These are phyloP conservation scores for Stercorarius parasiticus DNA, from an alignment of 2,113 vertebrate species.

Conservation along the genomic window DNA sequence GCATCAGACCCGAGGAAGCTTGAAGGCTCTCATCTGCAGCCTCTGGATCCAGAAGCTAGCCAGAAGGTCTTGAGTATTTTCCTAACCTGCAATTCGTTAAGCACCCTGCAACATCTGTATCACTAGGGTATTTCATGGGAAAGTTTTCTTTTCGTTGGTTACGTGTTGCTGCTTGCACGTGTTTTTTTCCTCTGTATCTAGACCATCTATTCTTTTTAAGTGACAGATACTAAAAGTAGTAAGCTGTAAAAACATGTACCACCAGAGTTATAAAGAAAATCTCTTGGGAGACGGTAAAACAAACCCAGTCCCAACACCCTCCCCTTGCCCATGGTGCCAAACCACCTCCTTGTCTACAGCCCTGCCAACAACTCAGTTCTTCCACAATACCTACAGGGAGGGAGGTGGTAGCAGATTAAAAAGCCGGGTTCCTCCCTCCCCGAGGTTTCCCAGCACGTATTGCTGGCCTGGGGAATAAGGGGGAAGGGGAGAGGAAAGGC, in stretches of 20 bases:
- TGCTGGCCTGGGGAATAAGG: not conserved
- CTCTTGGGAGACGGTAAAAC: constrained; percentile 61
- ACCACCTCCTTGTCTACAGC: constrained; percentile 25
- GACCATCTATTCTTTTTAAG: constrained; percentile 66
- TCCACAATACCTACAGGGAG: constrained; percentile 51
- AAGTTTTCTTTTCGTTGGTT: constrained; percentile 51
- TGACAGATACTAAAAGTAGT: constrained; percentile 64
- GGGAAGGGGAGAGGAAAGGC: constrained; percentile 37
- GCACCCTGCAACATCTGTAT: constrained; percentile 16
- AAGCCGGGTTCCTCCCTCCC: constrained; percentile 44
- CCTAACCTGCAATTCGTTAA: not conserved
- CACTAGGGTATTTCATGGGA: constrained; percentile 52
- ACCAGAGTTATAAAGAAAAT: constrained; percentile 50
- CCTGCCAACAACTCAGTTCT: constrained; percentile 43
- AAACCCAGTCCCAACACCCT: constrained; percentile 26
- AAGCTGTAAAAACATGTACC: constrained; percentile 67
- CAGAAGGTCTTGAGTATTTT: not conserved
- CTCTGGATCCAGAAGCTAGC: not conserved
- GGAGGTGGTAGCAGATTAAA: constrained; percentile 44
- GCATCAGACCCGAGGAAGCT: not conserved
- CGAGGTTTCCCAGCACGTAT: constrained; percentile 37
- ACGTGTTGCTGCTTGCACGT: constrained; percentile 53
- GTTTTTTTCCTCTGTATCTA: constrained; percentile 30
- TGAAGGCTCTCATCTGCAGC: not conserved
- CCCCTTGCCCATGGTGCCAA: constrained; percentile 22